Conservation (phyloP, 1,140 invertebrate species). For the Rhyacophila brunnea region DNA sequence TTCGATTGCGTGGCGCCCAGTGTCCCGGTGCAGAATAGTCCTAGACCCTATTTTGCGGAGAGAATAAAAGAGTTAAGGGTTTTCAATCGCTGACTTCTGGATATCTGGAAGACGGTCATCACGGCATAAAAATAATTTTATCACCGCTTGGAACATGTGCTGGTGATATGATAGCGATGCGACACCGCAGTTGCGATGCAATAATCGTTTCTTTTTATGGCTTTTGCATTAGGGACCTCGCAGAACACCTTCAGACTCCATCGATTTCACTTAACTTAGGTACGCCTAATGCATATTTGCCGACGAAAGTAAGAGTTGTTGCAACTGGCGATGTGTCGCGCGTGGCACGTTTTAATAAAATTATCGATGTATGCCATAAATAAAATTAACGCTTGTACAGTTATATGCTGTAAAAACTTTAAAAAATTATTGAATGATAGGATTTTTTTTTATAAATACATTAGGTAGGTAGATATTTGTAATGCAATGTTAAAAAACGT, state of each 20-base stretch:
- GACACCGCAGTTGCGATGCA: constrained; percentile 28
- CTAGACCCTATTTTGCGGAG: too few species aligned
- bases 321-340: not conserved
- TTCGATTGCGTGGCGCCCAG: too few species aligned
- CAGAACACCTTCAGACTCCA: constrained; percentile 13
- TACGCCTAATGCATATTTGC: not conserved
- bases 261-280: constrained; percentile 31
- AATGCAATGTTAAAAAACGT: too few species aligned
- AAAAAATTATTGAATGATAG: too few species aligned
- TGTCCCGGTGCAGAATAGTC: too few species aligned
- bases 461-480: too few species aligned
- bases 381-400: too few species aligned
- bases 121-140: constrained; percentile 34
- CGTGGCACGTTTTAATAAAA: not conserved
- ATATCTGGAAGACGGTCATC: constrained; percentile 15
- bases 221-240: constrained; percentile 25
- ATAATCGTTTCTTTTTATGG: constrained; percentile 35
- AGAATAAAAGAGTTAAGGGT: too few species aligned
- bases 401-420: too few species aligned
- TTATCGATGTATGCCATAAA: too few species aligned
- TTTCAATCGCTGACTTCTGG: too few species aligned
- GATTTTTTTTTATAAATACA: too few species aligned
- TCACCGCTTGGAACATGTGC: constrained; percentile 21
- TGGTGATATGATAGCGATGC: constrained; percentile 4
- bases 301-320: not conserved